Conservation (phyloP, 1,140 invertebrate species). For the Reticulitermes speratus region DNA sequence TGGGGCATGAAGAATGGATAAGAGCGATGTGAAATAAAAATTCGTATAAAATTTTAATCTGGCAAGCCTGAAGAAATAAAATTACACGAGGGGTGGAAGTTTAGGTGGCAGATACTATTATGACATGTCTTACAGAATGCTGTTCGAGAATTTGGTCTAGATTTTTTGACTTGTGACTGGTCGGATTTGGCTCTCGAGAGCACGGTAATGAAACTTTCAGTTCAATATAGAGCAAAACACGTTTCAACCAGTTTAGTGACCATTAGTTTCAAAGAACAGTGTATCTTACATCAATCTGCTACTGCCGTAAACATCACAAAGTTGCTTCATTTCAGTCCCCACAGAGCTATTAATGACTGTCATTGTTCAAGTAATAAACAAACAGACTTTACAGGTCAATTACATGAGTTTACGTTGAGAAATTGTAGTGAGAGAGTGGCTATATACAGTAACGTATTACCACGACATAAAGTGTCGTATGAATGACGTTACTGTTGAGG, state of each 20-base stretch:
- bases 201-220: neutral
- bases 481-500: neutral
- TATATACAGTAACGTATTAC: neutral
- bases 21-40: neutral
- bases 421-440: neutral
- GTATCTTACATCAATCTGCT: neutral
- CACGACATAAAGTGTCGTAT: neutral
- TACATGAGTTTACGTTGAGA: neutral
- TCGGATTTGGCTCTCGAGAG: neutral
- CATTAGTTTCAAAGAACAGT: neutral
- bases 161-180: neutral
- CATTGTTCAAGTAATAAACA: neutral
- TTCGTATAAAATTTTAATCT: neutral
- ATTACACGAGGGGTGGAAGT: too few species aligned
- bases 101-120: neutral
- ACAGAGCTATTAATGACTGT: neutral
- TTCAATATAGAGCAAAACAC: neutral
- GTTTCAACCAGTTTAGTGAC: neutral
- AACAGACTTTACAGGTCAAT: neutral
- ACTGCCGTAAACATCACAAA: neutral
- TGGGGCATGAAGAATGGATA: neutral
- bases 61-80: neutral
- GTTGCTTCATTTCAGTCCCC: neutral
- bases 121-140: neutral
- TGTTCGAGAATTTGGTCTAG: neutral